A percentile compares a stretch with the other conserved stretches of the same genome.
Conservation (phyloP, 2,113 vertebrate genomes). For the Corythaeola cristata region DNA sequence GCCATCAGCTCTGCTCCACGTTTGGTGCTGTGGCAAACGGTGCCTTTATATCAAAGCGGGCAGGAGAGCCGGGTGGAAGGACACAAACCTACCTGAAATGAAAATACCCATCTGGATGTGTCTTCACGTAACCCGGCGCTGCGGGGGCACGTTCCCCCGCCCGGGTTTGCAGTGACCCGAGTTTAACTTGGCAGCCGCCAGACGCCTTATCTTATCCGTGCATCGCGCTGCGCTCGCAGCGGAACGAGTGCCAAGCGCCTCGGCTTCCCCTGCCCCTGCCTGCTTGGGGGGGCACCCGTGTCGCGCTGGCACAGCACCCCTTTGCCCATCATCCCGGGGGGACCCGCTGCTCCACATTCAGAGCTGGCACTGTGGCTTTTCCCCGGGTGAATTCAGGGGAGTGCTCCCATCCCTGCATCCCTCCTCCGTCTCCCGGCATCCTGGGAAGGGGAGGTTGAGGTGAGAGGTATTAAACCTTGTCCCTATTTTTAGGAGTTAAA, state of each 20-base stretch:
- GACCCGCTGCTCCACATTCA: fast-evolving
- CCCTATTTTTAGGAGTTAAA: not conserved
- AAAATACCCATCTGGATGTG: not conserved
- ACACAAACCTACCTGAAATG: not conserved
- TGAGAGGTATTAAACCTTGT: not conserved
- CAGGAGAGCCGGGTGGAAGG: not conserved
- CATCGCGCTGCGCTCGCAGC: not conserved
- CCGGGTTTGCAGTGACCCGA: constrained; percentile 4
- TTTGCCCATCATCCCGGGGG: fast-evolving
- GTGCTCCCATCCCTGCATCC: fast-evolving
- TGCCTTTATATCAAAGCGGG: not conserved
- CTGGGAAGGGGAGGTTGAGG: not conserved
- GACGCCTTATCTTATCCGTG: constrained; percentile 11
- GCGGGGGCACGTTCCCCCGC: not conserved
- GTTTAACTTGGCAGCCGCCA: constrained; percentile 38
- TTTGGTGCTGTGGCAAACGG: not conserved
- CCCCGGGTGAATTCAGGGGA: not conserved
- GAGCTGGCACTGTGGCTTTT: not conserved
- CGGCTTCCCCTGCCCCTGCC: not conserved
- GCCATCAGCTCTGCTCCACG: fast-evolving
- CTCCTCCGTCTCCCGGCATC: not conserved
- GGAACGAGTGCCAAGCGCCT: not conserved
- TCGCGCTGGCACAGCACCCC: fast-evolving
- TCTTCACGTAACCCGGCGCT: not conserved
- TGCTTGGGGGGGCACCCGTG: not conserved